Evolutionary conservation across 1,140 invertebrate species (phyloP).

Genomic region (Drosophila parvula): DNA sequence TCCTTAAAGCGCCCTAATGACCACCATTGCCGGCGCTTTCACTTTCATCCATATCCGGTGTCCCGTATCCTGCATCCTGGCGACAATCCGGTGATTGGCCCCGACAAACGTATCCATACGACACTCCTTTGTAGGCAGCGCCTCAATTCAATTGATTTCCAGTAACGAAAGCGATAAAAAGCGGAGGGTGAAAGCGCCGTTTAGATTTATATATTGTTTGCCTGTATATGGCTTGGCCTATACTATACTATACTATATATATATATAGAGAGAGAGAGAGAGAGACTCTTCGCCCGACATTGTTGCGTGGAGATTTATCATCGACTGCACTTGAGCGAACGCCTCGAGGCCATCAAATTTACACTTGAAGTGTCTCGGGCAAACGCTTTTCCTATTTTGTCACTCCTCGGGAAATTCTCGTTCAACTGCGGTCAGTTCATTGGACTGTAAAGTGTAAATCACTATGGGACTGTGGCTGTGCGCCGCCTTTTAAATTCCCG

Average conservation of each 20-base stretch:
- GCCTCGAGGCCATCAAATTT: constrained; percentile 69
- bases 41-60: constrained; percentile 51
- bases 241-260: constrained; percentile 24
- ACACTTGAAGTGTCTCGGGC: constrained; percentile 70
- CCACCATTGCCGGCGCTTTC: constrained; percentile 58
- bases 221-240: constrained; percentile 44
- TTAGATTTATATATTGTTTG: constrained; percentile 28
- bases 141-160: constrained; percentile 68
- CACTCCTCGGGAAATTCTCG: constrained; percentile 1
- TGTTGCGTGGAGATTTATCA: constrained; percentile 68
- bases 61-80: constrained; percentile 4
- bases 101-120: constrained; percentile 41
- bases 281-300: constrained; percentile 14
- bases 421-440: constrained; percentile 35
- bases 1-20: constrained; percentile 70
- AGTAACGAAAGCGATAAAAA: constrained; percentile 62
- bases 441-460: constrained; percentile 56
- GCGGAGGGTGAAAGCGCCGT: constrained; percentile 8
- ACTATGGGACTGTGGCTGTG: constrained; percentile 10
- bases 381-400: constrained; percentile 41
- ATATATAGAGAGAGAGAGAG: too few species aligned
- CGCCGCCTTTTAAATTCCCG: constrained; percentile 28
- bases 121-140: constrained; percentile 32
- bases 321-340: constrained; percentile 69
- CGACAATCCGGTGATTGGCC: constrained; percentile 44